phyloP scores from a whole-genome alignment of 1,140 invertebrate genomes.

The Nilaparvata lugens region DNA sequence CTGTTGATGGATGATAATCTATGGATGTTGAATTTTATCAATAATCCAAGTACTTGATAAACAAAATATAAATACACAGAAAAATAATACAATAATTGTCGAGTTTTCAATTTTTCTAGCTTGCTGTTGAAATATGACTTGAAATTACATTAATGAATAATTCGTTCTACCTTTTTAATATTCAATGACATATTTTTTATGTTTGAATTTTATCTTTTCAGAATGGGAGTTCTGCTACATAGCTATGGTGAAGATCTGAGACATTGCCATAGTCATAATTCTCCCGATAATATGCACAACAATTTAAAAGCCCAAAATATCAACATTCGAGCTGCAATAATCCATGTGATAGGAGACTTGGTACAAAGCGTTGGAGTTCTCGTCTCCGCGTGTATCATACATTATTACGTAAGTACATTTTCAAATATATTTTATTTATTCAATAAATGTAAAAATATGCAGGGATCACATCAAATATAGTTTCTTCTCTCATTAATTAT shows the following conservation, averaged over 20 bases:
- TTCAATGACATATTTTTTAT: not conserved
- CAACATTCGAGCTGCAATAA: conserved; percentile 80
- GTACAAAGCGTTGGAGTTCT: conserved; percentile 83
- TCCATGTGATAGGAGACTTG: conserved; percentile 86
- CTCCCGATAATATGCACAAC: not conserved
- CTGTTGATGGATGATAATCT: too few species aligned
- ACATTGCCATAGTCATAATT: conserved; percentile 29
- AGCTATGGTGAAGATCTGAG: conserved; percentile 39
- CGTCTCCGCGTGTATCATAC: conserved; percentile 72
- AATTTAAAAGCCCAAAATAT: conserved; percentile 47
- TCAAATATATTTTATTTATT: not conserved
- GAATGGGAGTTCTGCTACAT: conserved; percentile 66
- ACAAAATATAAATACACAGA: too few species aligned
- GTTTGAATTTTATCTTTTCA: conserved; percentile 32
- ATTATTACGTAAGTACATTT: conserved; percentile 56
- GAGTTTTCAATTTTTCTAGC: too few species aligned
- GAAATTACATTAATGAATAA: too few species aligned
- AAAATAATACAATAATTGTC: too few species aligned
- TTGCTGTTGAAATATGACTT: too few species aligned
- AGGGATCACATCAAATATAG: too few species aligned
- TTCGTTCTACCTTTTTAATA: too few species aligned
- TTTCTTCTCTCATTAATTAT: too few species aligned
- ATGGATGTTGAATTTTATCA: too few species aligned
- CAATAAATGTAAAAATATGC: too few species aligned
- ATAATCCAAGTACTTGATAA: too few species aligned